These are phyloP conservation scores for Eurytoma californica DNA, from an alignment of 2,888 invertebrate genomes.

Conservation along the genomic window DNA sequence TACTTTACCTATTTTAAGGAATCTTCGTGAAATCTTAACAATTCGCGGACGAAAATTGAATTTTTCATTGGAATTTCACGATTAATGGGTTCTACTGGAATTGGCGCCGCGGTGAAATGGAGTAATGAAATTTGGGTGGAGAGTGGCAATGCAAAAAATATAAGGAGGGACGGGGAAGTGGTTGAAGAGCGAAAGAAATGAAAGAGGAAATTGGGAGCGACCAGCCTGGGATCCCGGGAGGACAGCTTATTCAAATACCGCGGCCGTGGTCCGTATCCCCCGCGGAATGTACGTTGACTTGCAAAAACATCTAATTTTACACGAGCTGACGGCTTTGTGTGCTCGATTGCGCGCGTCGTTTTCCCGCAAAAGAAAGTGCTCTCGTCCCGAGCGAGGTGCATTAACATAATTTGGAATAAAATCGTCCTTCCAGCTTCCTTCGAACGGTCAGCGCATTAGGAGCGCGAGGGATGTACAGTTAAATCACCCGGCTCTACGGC, in stretches of 20 bases:
- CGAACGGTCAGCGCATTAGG: too few relatives aligned
- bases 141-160: background rate
- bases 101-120: background rate
- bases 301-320: slow-evolving; percentile 42
- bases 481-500: too few relatives aligned
- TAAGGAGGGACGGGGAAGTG: background rate
- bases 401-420: too few relatives aligned
- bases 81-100: too few relatives aligned
- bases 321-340: slow-evolving; percentile 1
- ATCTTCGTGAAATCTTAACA: background rate
- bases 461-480: too few relatives aligned
- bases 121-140: background rate
- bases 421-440: too few relatives aligned
- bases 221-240: slow-evolving; percentile 20
- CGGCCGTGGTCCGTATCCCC: slow-evolving; percentile 7
- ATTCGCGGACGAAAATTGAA: background rate
- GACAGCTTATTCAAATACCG: slow-evolving; percentile 28
- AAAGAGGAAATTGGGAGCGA: slow-evolving; percentile 34
- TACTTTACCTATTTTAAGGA: too few relatives aligned
- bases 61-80: background rate
- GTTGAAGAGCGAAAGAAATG: slow-evolving; percentile 26
- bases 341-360: slow-evolving; percentile 16
- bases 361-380: too few relatives aligned
- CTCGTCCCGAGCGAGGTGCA: too few relatives aligned
- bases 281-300: slow-evolving; percentile 9